Conservation (phyloP, 2,888 invertebrate species). For the Drosophila anomelani region DNA sequence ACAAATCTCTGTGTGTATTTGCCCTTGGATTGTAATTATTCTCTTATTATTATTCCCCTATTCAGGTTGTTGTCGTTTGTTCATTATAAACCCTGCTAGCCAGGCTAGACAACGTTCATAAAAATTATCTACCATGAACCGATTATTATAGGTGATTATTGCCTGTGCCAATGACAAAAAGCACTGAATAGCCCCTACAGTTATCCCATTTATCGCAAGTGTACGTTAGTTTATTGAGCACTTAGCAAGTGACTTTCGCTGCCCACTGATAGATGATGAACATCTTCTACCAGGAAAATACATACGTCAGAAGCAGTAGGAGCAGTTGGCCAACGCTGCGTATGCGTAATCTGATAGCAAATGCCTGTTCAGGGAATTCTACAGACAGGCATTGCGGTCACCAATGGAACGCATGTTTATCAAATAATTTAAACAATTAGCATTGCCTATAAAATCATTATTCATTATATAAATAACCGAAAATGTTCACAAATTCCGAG, state of each 20-base stretch:
- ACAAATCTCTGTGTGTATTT: neutral
- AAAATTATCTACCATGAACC: conserved; percentile 40
- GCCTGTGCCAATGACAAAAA: conserved; percentile 26
- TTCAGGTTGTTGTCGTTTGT: conserved; percentile 2
- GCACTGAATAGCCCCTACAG: conserved; percentile 22
- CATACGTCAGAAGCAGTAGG: conserved; percentile 33
- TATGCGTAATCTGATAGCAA: conserved; percentile 48
- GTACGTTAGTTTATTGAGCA: conserved; percentile 33
- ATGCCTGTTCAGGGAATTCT: conserved; percentile 8
- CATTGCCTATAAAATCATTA: conserved; percentile 50
- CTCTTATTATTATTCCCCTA: conserved; percentile 11
- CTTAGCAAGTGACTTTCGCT: conserved; percentile 44
- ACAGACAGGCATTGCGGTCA: conserved; percentile 17
- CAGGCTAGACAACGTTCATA: conserved; percentile 18
- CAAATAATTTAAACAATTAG: conserved; percentile 58
- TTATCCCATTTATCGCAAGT: conserved; percentile 18
- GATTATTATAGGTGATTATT: conserved; percentile 35
- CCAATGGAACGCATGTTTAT: conserved; percentile 41
- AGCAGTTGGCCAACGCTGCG: conserved; percentile 42
- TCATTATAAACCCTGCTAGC: conserved; percentile 1
- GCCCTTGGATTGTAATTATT: conserved; percentile 2
- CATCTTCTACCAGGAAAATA: conserved; percentile 7
- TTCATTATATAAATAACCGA: conserved; percentile 11
- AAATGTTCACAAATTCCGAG: conserved; percentile 14
- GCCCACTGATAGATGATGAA: conserved; percentile 16